A percentile compares a stretch with the other conserved stretches of the same genome.
phyloP scores from a whole-genome alignment of 2,888 invertebrate species.

The Aphodius sticticus region DNA sequence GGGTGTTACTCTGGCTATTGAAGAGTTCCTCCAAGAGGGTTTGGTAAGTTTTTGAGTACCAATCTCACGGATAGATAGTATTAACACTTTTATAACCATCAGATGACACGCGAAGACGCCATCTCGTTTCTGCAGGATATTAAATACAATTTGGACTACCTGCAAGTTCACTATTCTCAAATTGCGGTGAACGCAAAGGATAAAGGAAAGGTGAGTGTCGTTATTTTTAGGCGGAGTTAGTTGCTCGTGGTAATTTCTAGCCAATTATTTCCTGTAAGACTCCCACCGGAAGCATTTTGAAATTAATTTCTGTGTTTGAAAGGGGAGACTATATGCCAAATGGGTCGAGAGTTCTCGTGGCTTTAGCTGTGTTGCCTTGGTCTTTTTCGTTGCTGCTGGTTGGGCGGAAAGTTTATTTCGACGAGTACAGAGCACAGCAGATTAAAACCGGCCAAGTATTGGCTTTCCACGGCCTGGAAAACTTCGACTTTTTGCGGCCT shows the following conservation, averaged over 20 bases:
- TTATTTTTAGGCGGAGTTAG: too few relatives aligned
- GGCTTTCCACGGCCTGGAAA: too few relatives aligned
- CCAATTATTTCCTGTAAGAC: neutral
- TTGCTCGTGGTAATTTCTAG: neutral
- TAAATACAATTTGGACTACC: slow-evolving; percentile 75
- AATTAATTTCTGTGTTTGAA: neutral
- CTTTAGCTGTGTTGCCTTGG: too few relatives aligned
- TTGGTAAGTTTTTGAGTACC: slow-evolving; percentile 64
- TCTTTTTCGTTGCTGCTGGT: neutral
- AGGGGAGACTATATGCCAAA: neutral
- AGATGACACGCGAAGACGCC: slow-evolving; percentile 81
- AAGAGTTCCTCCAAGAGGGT: slow-evolving; percentile 79
- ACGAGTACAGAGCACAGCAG: neutral
- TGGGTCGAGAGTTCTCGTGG: neutral
- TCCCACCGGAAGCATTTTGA: neutral
- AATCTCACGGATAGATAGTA: neutral
- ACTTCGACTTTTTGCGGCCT: too few relatives aligned
- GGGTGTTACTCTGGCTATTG: slow-evolving; percentile 78
- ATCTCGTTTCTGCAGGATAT: slow-evolving; percentile 79
- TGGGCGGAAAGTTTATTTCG: neutral
- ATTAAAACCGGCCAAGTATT: neutral
- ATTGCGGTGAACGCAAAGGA: slow-evolving; percentile 56
- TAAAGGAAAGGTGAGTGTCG: slow-evolving; percentile 47
- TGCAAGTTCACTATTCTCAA: slow-evolving; percentile 71
- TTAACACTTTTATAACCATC: slow-evolving; percentile 33